A percentile compares a stretch with the other conserved stretches of the same genome.
phyloP scores from a whole-genome alignment of 2,888 invertebrate species.

The Melipona beecheii region DNA sequence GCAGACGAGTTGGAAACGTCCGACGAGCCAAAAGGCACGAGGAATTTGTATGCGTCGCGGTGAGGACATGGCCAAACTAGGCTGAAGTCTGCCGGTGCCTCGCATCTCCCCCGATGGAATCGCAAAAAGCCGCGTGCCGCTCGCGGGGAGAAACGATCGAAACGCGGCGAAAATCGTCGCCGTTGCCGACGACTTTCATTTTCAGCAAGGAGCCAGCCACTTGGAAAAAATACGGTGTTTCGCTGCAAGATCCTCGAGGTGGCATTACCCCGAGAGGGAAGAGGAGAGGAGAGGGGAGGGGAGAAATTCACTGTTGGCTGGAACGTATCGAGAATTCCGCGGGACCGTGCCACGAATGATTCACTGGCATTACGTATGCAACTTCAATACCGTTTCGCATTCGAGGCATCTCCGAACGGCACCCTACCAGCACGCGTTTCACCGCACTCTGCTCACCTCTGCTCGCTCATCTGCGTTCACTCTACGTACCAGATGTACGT shows the following conservation, averaged over 20 bases:
- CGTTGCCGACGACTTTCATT: conserved; percentile 3
- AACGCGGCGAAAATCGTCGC: conserved; percentile 26
- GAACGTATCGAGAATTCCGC: conserved; percentile 15
- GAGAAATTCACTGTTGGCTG: background rate
- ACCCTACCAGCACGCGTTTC: conserved; percentile 46
- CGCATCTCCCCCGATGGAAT: conserved; percentile 66
- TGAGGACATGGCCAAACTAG: conserved; percentile 77
- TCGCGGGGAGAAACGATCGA: conserved; percentile 57
- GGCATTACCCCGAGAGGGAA: too few relatives aligned
- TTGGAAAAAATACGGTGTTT: background rate
- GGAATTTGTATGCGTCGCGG: conserved; percentile 75
- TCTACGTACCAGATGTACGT: too few relatives aligned
- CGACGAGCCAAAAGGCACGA: conserved; percentile 52
- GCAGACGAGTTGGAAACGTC: conserved; percentile 20
- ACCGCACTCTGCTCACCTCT: conserved; percentile 3
- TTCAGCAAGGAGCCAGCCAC: background rate
- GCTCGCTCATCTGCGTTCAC: background rate
- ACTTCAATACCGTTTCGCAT: conserved; percentile 55
- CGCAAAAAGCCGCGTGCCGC: conserved; percentile 64
- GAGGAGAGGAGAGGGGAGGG: background rate
- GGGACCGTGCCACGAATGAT: conserved; percentile 31
- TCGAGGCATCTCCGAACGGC: conserved; percentile 51
- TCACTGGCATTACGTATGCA: conserved; percentile 49
- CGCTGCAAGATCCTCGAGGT: too few relatives aligned
- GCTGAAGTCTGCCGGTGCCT: conserved; percentile 74